Conservation (phyloP, 1,140 invertebrate species). For the Drosophila sturtevanti region DNA sequence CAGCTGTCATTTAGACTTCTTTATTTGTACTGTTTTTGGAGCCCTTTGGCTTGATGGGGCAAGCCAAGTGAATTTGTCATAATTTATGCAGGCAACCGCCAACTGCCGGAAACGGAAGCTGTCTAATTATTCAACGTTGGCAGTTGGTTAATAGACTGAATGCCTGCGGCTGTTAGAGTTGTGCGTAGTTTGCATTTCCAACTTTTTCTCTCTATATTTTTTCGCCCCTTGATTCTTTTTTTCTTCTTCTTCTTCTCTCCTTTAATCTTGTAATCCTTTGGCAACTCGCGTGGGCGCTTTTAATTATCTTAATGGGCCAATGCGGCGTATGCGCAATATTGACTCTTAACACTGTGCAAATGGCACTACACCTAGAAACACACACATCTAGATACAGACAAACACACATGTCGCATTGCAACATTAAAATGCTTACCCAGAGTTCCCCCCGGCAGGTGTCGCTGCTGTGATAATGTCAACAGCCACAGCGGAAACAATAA, state of each 20-base stretch:
- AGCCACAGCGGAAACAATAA: conserved; percentile 71
- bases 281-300: conserved; percentile 40
- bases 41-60: conserved; percentile 7
- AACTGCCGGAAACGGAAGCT: conserved; percentile 47
- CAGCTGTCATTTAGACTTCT: conserved; percentile 23
- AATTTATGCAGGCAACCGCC: conserved; percentile 47
- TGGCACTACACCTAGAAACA: conserved; percentile 13
- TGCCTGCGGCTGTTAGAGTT: conserved; percentile 26
- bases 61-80: conserved; percentile 17
- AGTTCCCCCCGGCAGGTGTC: conserved; percentile 63
- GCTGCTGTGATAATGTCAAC: conserved; percentile 75
- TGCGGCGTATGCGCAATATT: conserved; percentile 62
- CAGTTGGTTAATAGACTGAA: conserved; percentile 39
- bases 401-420: conserved; percentile 57
- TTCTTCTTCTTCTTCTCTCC: background rate
- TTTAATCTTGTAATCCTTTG: conserved; percentile 43
- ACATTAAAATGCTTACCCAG: conserved; percentile 69
- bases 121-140: conserved; percentile 47
- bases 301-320: conserved; percentile 70
- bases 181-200: conserved; percentile 38
- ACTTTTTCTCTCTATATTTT: background rate
- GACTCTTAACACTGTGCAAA: conserved; percentile 48
- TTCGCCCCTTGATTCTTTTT: background rate
- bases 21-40: conserved; percentile 3
- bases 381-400: background rate